phyloP scores from a whole-genome alignment of 2,888 invertebrate species.

The Tetanocera ferruginea region DNA sequence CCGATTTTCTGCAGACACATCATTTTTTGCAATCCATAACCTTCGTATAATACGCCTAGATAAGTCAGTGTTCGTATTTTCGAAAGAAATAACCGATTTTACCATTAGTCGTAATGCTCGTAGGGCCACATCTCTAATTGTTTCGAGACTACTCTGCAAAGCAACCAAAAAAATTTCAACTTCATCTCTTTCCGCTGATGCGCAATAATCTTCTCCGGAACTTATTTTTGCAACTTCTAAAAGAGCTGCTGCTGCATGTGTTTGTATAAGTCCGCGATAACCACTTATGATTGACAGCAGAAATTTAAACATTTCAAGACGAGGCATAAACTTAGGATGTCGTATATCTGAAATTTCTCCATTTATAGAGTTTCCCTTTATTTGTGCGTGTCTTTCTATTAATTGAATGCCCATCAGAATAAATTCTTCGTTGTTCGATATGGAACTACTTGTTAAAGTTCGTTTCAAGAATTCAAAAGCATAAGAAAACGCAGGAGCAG shows the following conservation, averaged over 20 bases:
- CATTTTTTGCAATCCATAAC: slow-evolving; percentile 87
- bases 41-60: slow-evolving; percentile 77
- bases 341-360: slow-evolving; percentile 72
- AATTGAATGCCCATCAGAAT: slow-evolving; percentile 76
- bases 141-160: slow-evolving; percentile 79
- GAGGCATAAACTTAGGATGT: slow-evolving; percentile 84
- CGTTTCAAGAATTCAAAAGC: slow-evolving; percentile 83
- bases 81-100: slow-evolving; percentile 72
- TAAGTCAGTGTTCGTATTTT: slow-evolving; percentile 75
- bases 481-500: slow-evolving; percentile 85
- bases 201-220: slow-evolving; percentile 77
- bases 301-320: slow-evolving; percentile 84
- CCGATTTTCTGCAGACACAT: slow-evolving; percentile 82
- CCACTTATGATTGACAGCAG: slow-evolving; percentile 83
- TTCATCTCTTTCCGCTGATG: slow-evolving; percentile 77
- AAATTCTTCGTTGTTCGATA: slow-evolving; percentile 72
- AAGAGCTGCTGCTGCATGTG: slow-evolving; percentile 83
- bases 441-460: slow-evolving; percentile 71
- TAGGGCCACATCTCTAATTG: slow-evolving; percentile 84
- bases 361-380: slow-evolving; percentile 70
- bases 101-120: slow-evolving; percentile 78
- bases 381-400: slow-evolving; percentile 80
- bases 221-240: slow-evolving; percentile 84
- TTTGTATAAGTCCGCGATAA: slow-evolving; percentile 80
- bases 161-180: slow-evolving; percentile 82